Evolutionary conservation across 2,113 vertebrate species (phyloP), one percentile per base, ranked within the genome.

Genomic region (Onychorhynchus coronatus): DNA sequence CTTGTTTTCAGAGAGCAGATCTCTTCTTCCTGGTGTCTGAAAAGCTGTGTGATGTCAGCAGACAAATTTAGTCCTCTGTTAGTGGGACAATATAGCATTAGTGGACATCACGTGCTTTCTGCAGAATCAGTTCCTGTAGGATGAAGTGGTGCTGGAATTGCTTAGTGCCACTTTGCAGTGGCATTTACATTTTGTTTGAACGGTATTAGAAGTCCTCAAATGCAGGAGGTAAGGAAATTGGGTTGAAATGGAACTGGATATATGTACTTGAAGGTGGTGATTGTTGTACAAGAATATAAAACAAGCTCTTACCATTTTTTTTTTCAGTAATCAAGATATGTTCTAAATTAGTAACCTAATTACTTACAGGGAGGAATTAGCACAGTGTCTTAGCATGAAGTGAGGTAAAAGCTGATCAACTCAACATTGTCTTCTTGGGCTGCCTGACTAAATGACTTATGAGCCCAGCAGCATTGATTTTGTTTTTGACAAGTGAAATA

Each of bases 321-420:
- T 56, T 89, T 55, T 62, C 63, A 42, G 61, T 79, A 85, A 61
- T 90, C 58, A 83, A 91, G 87, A 86, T 67, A 46, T 73, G 65
- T 97, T 96, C 92, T 96, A 94, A 96, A 96, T 97, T 88, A 93
- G 92, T 91, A 85, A 79, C 72, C 67, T 95, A 85, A 89, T 94
- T 96, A 96, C 91, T 85, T 91, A 85, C 31, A 85, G 52, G 66
- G 58, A 85, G 85, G 89, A 94, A 94, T 97, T 97, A 95, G 59
- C 55, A n/a, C 35, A 47, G 63, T 91, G 71, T 88, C 91, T 94
- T 93, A 90, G 73, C 75, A 73, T 91, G 91, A 95, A 92, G 84
- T 76, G 91, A 94, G 70, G 58, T 97, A 93, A 93, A 94, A 97
- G 87, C 90, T 84, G 93, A 97, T 97, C 86, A 88, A 80, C 89